Evolutionary conservation across 2,113 vertebrate genomes (phyloP).

Genomic region (Grus americana): DNA sequence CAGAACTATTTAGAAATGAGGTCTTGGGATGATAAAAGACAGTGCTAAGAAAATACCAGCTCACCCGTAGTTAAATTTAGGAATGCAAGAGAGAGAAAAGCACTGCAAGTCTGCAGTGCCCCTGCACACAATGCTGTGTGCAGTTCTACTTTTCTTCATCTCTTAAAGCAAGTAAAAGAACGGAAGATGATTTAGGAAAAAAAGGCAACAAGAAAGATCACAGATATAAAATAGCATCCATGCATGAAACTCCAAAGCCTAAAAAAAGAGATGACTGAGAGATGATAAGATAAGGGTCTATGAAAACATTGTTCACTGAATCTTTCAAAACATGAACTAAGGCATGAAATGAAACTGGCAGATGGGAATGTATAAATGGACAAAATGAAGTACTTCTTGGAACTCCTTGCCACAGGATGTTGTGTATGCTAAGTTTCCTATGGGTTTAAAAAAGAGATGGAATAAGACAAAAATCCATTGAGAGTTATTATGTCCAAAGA

Average conservation of each 20-base stretch:
- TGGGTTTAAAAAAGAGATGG: background rate
- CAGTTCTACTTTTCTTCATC: background rate
- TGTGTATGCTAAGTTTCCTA: background rate
- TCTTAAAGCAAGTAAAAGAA: background rate
- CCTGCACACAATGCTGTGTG: background rate
- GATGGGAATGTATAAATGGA: background rate
- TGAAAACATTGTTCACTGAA: background rate
- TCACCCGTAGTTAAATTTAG: background rate
- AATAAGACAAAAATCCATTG: background rate
- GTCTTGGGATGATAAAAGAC: background rate
- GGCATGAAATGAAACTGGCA: background rate
- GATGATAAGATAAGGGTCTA: accelerated
- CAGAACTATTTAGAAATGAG: slow-evolving; percentile 3
- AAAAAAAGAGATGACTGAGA: background rate
- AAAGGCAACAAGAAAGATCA: background rate
- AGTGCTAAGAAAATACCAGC: background rate
- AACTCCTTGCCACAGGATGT: background rate
- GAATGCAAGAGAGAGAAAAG: background rate
- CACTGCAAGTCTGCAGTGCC: background rate
- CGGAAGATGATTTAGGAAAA: background rate
- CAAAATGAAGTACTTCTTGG: background rate
- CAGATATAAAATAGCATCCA: background rate
- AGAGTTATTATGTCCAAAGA: background rate
- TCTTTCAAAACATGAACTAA: background rate
- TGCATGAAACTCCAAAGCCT: background rate